phyloP scores from a whole-genome alignment of 2,888 invertebrate species.

The Lycia hirtaria region DNA sequence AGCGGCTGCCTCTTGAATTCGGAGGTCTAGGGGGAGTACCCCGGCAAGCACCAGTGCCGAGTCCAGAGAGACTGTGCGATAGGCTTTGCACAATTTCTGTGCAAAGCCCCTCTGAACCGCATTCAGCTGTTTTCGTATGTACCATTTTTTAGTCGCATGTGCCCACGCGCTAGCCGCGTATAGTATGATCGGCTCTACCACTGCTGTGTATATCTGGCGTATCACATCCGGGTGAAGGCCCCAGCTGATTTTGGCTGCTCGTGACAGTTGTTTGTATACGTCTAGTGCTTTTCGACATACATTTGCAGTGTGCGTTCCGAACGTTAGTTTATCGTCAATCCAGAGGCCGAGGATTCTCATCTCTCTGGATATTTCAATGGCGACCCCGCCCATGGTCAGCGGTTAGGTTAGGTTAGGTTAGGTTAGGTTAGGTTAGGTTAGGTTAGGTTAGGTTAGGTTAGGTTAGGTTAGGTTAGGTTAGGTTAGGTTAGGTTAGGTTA shows the following conservation, averaged over 20 bases:
- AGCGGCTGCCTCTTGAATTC: slow-evolving; percentile 33
- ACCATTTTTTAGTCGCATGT: background rate
- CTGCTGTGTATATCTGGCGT: background rate
- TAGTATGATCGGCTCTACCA: background rate
- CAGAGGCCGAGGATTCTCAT: background rate
- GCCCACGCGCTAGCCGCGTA: background rate
- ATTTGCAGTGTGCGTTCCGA: too few species aligned
- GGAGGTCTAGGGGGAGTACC: slow-evolving; percentile 37
- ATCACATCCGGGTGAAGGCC: background rate
- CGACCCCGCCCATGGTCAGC: background rate
- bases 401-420: background rate
- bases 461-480: too few species aligned
- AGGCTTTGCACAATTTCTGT: background rate
- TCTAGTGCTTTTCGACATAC: too few species aligned
- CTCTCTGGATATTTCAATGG: background rate
- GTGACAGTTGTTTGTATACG: background rate
- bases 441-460: too few species aligned
- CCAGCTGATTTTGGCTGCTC: background rate
- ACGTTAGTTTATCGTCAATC: too few species aligned
- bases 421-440: background rate
- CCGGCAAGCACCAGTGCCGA: slow-evolving; percentile 34
- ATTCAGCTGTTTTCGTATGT: background rate
- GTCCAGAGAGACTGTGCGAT: slow-evolving; percentile 10
- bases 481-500: too few species aligned
- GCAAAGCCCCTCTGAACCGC: too few species aligned